Conservation (phyloP, 2,888 invertebrate species). For the Aporophyla nigra region DNA sequence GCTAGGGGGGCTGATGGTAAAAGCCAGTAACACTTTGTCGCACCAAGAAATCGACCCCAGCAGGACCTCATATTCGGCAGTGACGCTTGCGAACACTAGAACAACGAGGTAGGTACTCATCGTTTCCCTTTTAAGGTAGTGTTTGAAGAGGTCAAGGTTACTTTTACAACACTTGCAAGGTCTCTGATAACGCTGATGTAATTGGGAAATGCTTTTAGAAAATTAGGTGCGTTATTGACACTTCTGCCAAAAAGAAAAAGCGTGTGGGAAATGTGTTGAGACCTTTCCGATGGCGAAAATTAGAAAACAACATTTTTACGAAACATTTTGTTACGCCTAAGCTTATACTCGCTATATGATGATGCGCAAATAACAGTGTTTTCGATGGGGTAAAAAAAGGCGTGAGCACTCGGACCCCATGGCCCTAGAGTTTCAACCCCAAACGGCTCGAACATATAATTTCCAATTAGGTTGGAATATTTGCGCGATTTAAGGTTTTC, state of each 20-base stretch:
- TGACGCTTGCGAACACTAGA: neutral
- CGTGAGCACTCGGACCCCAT: too few relatives aligned
- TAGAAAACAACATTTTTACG: neutral
- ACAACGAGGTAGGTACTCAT: neutral
- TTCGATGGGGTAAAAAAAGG: neutral
- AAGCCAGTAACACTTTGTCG: neutral
- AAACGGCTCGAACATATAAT: too few relatives aligned
- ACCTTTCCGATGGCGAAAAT: neutral
- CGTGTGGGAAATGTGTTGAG: neutral
- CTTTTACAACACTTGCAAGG: neutral
- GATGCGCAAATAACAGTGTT: neutral
- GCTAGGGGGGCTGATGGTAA: too few relatives aligned
- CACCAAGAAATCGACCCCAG: neutral
- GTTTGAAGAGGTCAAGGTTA: neutral
- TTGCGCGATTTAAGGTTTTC: too few relatives aligned
- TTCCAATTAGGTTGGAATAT: too few relatives aligned
- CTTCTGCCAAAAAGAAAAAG: neutral
- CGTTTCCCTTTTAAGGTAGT: neutral
- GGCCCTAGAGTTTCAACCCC: too few relatives aligned
- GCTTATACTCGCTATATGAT: neutral
- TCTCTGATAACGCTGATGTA: conserved; percentile 10
- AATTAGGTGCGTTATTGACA: conserved; percentile 19
- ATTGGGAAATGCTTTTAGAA: conserved; percentile 29
- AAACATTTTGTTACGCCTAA: too few relatives aligned
- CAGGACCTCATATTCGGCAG: neutral